These are phyloP conservation scores for Eupithecia tripunctaria DNA, from an alignment of 2,888 invertebrate genomes.

Conservation along the genomic window DNA sequence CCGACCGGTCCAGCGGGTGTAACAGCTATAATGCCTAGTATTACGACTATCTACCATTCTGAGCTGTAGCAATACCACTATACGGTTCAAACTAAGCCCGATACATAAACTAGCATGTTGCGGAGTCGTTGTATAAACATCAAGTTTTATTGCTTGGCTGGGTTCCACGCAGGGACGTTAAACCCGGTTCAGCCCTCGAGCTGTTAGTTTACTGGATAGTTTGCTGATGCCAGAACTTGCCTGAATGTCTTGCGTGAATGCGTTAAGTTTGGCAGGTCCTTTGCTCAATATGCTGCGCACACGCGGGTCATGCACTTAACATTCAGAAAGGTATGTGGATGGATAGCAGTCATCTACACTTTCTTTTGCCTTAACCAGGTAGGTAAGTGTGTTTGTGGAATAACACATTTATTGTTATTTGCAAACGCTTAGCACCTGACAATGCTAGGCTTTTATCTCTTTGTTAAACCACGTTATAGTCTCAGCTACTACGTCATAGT, in stretches of 20 bases:
- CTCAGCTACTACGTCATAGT: too few relatives aligned
- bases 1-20: constrained; percentile 56
- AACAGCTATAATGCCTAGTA: constrained; percentile 33
- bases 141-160: constrained; percentile 83
- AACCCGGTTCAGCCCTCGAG: constrained; percentile 70
- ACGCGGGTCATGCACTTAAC: constrained; percentile 12
- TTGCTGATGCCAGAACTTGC: constrained; percentile 56
- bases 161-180: constrained; percentile 80
- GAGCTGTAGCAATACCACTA: constrained; percentile 46
- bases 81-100: constrained; percentile 60
- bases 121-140: constrained; percentile 79
- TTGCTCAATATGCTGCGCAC: constrained; percentile 28
- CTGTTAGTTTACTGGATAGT: constrained; percentile 72
- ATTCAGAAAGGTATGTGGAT: constrained; percentile 11
- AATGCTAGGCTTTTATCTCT: neutral
- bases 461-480: neutral
- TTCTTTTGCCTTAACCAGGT: constrained; percentile 26
- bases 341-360: constrained; percentile 20
- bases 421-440: constrained; percentile 16
- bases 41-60: constrained; percentile 24
- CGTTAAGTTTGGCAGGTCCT: neutral
- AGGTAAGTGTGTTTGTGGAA: constrained; percentile 33
- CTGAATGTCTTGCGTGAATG: constrained; percentile 19
- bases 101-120: constrained; percentile 71
- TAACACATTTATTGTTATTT: constrained; percentile 20